Conservation (phyloP, 2,888 invertebrate species). For the Oeneis ivallda region DNA sequence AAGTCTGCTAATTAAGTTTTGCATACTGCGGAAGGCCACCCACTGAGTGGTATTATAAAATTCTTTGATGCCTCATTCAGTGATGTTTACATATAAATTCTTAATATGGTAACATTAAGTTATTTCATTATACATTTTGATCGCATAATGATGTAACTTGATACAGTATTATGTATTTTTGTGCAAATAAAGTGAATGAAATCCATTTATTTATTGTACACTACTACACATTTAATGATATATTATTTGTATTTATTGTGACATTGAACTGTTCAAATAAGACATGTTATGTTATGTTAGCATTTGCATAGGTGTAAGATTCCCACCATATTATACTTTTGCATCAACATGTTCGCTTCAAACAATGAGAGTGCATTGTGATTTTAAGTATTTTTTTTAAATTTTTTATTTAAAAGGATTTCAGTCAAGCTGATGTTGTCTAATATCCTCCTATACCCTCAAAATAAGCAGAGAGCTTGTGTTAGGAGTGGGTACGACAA, state of each 20-base stretch:
- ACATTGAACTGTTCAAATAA: background rate
- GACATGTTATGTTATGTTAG: no score
- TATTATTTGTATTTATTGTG: background rate
- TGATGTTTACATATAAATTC: conserved; percentile 48
- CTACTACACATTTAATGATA: background rate
- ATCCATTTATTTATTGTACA: conserved; percentile 5
- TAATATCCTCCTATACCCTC: no score
- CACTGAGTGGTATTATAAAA: conserved; percentile 47
- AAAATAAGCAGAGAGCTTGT: no score
- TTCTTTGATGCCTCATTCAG: conserved; percentile 39
- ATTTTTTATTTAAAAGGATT: no score
- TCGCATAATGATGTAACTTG: background rate
- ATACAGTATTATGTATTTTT: background rate
- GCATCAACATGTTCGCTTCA: no score
- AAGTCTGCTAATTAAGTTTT: conserved; percentile 63
- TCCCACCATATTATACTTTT: no score
- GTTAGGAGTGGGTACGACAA: no score
- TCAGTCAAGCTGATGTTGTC: no score
- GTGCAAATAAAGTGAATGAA: background rate
- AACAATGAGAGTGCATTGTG: no score
- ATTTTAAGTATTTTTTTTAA: no score
- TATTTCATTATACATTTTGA: conserved; percentile 7
- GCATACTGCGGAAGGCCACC: conserved; percentile 70
- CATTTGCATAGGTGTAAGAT: no score
- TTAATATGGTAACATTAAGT: conserved; percentile 27